Evolutionary conservation across 2,888 invertebrate species (phyloP).

Genomic region (Drosophila conformis): DNA sequence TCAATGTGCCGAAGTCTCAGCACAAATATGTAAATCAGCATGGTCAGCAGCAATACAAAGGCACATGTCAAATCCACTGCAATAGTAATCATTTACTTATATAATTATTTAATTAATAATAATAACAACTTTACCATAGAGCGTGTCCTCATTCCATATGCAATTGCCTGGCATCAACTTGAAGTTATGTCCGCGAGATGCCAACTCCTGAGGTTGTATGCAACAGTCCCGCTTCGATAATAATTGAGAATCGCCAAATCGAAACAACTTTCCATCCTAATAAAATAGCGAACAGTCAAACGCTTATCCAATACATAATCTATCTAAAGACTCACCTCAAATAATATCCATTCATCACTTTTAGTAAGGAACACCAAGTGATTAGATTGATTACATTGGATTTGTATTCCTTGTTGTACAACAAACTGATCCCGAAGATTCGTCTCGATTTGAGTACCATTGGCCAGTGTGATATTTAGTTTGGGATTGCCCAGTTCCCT

Average conservation of each 20-base stretch:
- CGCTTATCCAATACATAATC: neutral
- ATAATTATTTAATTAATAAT: too few species aligned
- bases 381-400: too few species aligned
- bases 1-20: slow-evolving; percentile 84
- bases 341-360: neutral
- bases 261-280: slow-evolving; percentile 28
- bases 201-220: slow-evolving; percentile 12
- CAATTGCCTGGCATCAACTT: neutral
- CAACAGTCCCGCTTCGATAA: slow-evolving; percentile 21
- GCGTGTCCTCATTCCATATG: neutral
- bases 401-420: neutral
- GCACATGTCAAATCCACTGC: neutral
- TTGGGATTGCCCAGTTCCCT: neutral
- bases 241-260: neutral
- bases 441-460: neutral
- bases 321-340: slow-evolving; percentile 11
- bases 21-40: slow-evolving; percentile 88
- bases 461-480: slow-evolving; percentile 12
- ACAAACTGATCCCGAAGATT: slow-evolving; percentile 12
- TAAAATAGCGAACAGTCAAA: too few species aligned
- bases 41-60: neutral
- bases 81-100: neutral
- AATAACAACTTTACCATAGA: neutral
- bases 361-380: too few species aligned
- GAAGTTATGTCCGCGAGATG: neutral